phyloP scores from a whole-genome alignment of 1,140 invertebrate species.

The Bombyx mandarina region DNA sequence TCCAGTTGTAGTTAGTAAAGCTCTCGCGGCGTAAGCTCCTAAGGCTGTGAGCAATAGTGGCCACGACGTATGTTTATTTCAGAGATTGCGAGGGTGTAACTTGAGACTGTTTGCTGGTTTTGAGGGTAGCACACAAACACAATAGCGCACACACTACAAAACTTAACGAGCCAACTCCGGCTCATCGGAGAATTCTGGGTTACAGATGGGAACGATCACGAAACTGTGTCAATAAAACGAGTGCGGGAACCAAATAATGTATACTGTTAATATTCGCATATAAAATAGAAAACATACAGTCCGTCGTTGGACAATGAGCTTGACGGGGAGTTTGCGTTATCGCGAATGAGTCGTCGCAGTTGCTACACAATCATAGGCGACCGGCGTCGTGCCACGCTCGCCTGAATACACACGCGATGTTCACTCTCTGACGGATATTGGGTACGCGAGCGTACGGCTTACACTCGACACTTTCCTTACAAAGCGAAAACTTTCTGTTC shows the following conservation, averaged over 20 bases:
- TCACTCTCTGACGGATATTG: slow-evolving; percentile 38
- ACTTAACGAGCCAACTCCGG: slow-evolving; percentile 44
- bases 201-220: slow-evolving; percentile 13
- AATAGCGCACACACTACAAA: slow-evolving; percentile 28
- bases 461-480: slow-evolving; percentile 44
- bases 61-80: slow-evolving; percentile 47
- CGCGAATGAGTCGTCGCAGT: slow-evolving; percentile 10
- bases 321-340: slow-evolving; percentile 30
- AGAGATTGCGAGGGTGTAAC: slow-evolving; percentile 48
- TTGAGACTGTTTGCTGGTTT: slow-evolving; percentile 51
- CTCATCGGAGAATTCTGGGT: slow-evolving; percentile 32
- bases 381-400: slow-evolving; percentile 9
- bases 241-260: slow-evolving; percentile 21
- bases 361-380: slow-evolving; percentile 17
- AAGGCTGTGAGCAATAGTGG: slow-evolving; percentile 42
- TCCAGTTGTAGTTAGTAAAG: slow-evolving; percentile 23
- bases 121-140: slow-evolving; percentile 37
- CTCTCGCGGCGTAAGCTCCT: slow-evolving; percentile 30
- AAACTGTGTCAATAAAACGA: slow-evolving; percentile 29
- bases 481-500: slow-evolving; percentile 45
- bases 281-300: slow-evolving; percentile 20
- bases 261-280: slow-evolving; percentile 22
- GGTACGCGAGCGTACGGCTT: slow-evolving; percentile 28
- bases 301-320: slow-evolving; percentile 17
- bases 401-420: slow-evolving; percentile 32